These are phyloP conservation scores for Meliscaeva auricollis DNA, from an alignment of 2,888 invertebrate species.

Conservation along the genomic window DNA sequence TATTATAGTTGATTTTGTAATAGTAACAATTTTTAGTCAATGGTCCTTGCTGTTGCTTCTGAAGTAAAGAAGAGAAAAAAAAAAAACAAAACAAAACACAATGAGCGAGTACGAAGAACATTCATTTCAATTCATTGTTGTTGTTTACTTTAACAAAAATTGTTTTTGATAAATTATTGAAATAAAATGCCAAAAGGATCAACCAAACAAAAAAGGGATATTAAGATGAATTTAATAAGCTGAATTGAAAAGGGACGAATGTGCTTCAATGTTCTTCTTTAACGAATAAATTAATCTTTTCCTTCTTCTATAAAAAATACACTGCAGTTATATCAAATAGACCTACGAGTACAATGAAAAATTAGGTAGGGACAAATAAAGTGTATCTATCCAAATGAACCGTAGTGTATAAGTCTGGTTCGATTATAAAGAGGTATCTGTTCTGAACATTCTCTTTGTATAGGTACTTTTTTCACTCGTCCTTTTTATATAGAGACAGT, in stretches of 20 bases:
- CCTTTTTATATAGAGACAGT: neutral
- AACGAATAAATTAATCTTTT: neutral
- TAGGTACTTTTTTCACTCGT: neutral
- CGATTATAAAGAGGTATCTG: neutral
- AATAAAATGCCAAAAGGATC: conserved; percentile 47
- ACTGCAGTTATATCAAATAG: too few species aligned
- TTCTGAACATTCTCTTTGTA: conserved; percentile 4
- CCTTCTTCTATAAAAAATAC: neutral
- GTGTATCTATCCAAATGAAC: neutral
- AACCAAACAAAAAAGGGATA: conserved; percentile 21
- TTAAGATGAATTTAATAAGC: conserved; percentile 29
- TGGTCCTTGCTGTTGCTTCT: conserved; percentile 57
- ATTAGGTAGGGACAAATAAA: too few species aligned
- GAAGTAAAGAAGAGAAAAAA: conserved; percentile 42
- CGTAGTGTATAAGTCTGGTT: conserved; percentile 3
- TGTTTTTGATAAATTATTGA: conserved; percentile 50
- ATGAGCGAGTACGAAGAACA: conserved; percentile 13
- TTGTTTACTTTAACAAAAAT: conserved; percentile 21
- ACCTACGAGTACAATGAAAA: too few species aligned
- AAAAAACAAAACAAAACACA: conserved; percentile 28
- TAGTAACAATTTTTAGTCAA: conserved; percentile 28
- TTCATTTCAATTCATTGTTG: conserved; percentile 28
- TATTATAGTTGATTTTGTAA: conserved; percentile 59
- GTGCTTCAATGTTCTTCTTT: conserved; percentile 47
- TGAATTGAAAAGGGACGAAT: conserved; percentile 47